These are phyloP conservation scores for Rhinogobio ventralis DNA, from an alignment of 2,797 vertebrate species.

Conservation along the genomic window DNA sequence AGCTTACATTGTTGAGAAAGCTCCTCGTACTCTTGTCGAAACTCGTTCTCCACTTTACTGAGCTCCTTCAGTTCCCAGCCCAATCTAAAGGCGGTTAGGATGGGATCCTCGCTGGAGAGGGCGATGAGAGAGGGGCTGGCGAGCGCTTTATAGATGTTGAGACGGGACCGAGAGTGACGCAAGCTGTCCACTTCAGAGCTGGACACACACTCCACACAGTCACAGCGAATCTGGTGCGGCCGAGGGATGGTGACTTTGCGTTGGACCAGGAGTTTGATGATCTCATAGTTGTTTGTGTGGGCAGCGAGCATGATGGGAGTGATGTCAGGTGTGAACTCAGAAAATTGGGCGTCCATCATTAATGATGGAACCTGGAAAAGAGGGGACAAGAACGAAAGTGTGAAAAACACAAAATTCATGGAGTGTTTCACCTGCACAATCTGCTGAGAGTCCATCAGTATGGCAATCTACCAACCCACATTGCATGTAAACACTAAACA, in stretches of 20 bases:
- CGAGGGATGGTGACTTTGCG: constrained; percentile 92
- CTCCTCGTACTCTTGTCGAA: constrained; percentile 96
- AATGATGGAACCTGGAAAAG: constrained; percentile 86
- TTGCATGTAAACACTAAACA: constrained; percentile 19
- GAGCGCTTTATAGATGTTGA: constrained; percentile 96
- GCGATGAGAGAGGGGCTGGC: constrained; percentile 95
- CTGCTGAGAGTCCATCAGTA: background rate
- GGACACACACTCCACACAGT: constrained; percentile 95
- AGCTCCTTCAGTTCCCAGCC: constrained; percentile 97
- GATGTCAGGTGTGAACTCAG: constrained; percentile 96
- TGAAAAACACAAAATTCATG: constrained; percentile 3
- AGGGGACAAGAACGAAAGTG: constrained; percentile 50
- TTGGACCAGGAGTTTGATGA: constrained; percentile 96
- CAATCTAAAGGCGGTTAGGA: constrained; percentile 92
- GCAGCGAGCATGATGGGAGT: constrained; percentile 98
- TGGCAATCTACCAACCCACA: constrained; percentile 20
- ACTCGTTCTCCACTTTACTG: constrained; percentile 97
- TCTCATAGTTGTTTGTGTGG: constrained; percentile 99
- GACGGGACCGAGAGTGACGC: constrained; percentile 90
- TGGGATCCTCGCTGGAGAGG: constrained; percentile 93
- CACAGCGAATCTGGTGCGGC: constrained; percentile 93
- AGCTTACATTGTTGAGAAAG: constrained; percentile 96
- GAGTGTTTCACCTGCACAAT: background rate
- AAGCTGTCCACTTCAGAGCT: constrained; percentile 95
- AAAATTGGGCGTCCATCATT: constrained; percentile 98